Percentiles rank a stretch among this genome's conserved stretches.
Evolutionary conservation across 2,113 vertebrate genomes (phyloP).

Genomic region (Semnornis frantzii): DNA sequence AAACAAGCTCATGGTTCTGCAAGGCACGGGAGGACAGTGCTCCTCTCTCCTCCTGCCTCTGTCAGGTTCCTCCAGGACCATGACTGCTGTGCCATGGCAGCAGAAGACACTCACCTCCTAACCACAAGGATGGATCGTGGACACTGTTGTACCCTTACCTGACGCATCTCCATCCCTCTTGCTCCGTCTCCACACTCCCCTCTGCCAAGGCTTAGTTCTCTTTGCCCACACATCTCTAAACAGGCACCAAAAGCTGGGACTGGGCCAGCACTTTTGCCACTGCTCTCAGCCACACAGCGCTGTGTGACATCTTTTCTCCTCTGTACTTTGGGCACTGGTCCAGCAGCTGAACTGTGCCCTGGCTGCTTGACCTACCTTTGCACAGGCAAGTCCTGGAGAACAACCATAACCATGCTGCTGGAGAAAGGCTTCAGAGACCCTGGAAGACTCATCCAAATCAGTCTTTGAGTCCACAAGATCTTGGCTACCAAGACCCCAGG

Average conservation of each 20-base stretch:
- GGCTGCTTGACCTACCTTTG: background rate
- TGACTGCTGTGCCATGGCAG: background rate
- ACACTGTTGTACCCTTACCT: background rate
- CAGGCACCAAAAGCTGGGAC: rapidly evolving
- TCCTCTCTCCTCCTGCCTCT: no score
- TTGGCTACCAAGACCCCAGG: background rate
- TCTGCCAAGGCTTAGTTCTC: background rate
- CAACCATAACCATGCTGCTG: background rate
- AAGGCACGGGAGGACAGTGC: background rate
- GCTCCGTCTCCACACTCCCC: background rate
- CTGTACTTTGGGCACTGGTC: background rate
- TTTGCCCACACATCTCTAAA: rapidly evolving
- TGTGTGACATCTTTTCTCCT: rapidly evolving
- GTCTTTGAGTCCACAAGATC: background rate
- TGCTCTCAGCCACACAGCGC: background rate
- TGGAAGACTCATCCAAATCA: background rate
- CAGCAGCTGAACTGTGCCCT: background rate
- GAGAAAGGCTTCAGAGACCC: background rate
- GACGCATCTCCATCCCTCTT: background rate
- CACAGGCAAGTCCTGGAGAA: background rate
- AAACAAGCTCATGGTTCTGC: background rate
- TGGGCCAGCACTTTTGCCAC: rapidly evolving
- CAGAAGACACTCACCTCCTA: background rate
- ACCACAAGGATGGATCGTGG: rapidly evolving
- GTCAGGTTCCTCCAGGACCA: background rate